Evolutionary conservation across 2,797 vertebrate genomes (phyloP).

Genomic region (Labeo calbasu): DNA sequence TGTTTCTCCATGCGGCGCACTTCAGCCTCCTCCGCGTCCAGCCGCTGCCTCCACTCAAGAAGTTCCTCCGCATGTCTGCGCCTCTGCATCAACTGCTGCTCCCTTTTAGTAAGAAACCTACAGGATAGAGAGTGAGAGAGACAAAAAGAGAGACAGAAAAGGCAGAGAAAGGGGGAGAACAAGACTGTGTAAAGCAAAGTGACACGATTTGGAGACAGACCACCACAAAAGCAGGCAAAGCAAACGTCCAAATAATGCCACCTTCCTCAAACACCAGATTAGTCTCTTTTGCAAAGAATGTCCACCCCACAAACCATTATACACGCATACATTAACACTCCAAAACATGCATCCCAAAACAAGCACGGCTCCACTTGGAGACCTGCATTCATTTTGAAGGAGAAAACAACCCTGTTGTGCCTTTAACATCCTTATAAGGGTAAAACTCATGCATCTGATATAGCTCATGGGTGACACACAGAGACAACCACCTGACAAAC

Average conservation of each 20-base stretch:
- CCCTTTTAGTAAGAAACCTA: slow-evolving; percentile 96
- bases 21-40: slow-evolving; percentile 93
- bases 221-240: slow-evolving; percentile 48
- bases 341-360: slow-evolving; percentile 40
- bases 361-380: slow-evolving; percentile 42
- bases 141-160: slow-evolving; percentile 22
- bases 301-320: background rate
- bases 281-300: slow-evolving; percentile 8
- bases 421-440: slow-evolving; percentile 25
- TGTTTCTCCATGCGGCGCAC: slow-evolving; percentile 91
- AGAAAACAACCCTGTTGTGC: background rate
- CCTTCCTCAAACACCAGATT: background rate
- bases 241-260: slow-evolving; percentile 19
- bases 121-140: slow-evolving; percentile 9
- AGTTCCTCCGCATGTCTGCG: slow-evolving; percentile 91
- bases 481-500: background rate
- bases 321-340: slow-evolving; percentile 45
- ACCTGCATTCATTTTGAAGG: slow-evolving; percentile 9
- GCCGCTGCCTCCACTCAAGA: slow-evolving; percentile 90
- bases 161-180: slow-evolving; percentile 2
- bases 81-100: slow-evolving; percentile 93
- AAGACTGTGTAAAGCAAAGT: slow-evolving; percentile 16
- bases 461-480: slow-evolving; percentile 16
- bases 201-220: background rate
- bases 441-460: slow-evolving; percentile 38